phyloP scores from a whole-genome alignment of 2,888 invertebrate genomes.

The Dryococelus australis region DNA sequence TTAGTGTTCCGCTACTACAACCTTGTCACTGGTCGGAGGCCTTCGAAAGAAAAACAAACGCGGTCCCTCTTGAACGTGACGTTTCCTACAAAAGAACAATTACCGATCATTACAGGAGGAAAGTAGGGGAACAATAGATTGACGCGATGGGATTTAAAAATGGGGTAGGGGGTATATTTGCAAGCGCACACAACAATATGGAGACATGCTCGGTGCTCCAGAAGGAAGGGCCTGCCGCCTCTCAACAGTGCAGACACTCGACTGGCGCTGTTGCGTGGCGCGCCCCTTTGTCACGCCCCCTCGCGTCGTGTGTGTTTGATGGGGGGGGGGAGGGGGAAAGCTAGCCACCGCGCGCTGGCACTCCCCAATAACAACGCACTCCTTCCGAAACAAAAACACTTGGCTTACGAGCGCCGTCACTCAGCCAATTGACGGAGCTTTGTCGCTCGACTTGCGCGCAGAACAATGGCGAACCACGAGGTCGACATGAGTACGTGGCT shows the following conservation, averaged over 20 bases:
- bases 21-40: too few relatives aligned
- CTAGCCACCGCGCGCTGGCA: too few relatives aligned
- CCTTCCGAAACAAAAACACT: not conserved
- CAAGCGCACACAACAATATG: not conserved
- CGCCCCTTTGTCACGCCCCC: conserved; percentile 3
- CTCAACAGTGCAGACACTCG: not conserved
- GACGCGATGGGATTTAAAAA: too few relatives aligned
- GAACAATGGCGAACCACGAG: too few relatives aligned
- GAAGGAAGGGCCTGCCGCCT: not conserved
- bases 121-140: not conserved
- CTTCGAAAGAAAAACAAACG: too few relatives aligned
- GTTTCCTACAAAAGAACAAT: not conserved
- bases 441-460: not conserved
- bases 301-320: too few relatives aligned
- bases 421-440: not conserved
- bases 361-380: not conserved
- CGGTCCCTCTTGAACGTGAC: too few relatives aligned
- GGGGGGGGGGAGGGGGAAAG: too few relatives aligned
- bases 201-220: not conserved
- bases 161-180: not conserved
- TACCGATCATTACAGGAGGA: not conserved
- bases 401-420: not conserved
- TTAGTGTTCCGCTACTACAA: too few relatives aligned
- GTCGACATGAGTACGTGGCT: too few relatives aligned
- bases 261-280: not conserved